Conservation (phyloP, 2,797 vertebrate species). For the Capromys pilorides region DNA sequence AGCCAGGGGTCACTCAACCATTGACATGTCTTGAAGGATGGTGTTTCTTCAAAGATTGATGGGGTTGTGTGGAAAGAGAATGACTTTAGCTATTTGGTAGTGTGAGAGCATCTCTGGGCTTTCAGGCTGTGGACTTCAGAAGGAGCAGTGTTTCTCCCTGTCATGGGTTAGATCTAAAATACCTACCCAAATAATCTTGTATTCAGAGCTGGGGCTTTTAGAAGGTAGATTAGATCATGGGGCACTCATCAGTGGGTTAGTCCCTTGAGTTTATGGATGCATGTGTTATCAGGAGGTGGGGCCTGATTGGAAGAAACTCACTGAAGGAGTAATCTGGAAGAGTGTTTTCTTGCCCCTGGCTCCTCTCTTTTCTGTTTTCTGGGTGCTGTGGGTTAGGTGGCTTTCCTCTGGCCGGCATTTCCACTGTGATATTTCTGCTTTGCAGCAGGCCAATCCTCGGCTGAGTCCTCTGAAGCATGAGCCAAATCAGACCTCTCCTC, state of each 20-base stretch:
- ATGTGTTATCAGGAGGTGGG: neutral
- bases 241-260: neutral
- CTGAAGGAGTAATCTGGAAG: neutral
- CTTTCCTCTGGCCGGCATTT: neutral
- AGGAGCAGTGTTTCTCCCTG: neutral
- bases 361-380: neutral
- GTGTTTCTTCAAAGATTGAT: neutral
- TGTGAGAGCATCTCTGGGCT: neutral
- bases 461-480: neutral
- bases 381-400: neutral
- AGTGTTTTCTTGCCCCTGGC: neutral
- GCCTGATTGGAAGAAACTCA: neutral
- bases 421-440: neutral
- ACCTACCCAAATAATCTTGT: neutral
- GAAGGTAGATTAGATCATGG: neutral
- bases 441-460: neutral
- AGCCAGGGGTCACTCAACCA: neutral
- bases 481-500: neutral
- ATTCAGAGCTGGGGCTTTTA: neutral
- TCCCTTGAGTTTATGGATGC: neutral
- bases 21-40: neutral
- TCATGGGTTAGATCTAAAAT: neutral
- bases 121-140: neutral
- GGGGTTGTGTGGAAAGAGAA: neutral
- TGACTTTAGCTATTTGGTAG: neutral